Evolutionary conservation across 2,888 invertebrate genomes (phyloP), one percentile per base, ranked within the genome.

Genomic region (Macrophya annulata): DNA sequence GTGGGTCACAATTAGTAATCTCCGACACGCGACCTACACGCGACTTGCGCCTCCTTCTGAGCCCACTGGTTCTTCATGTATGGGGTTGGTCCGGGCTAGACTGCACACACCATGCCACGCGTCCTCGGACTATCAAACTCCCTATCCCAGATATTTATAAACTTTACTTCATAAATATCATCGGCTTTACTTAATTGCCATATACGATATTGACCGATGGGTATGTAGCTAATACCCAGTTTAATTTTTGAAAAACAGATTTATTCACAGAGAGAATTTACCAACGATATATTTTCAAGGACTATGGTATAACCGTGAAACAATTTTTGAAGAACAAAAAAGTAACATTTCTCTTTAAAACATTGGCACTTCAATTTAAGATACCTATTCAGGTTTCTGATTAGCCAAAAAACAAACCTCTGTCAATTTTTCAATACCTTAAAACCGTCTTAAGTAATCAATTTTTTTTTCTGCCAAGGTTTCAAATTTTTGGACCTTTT

Each of bases 1-100:
- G 91, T 89, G 89, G 90, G 91, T 90, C 90, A 92, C 91, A 92
- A 92, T 92, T 92, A 92, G 92, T 92, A 92, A 92, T 92, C 92
- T 91, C 90, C 87, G 90, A 89, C 91, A 91, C 92, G 91, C 90
- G 92, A 87, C 90, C 84, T 72, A 76, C 91, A 91, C 91, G 91
- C 88, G 91, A 89, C 91, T 88, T 71, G 48, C 65, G 83, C 83
- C 65, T 83, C 83, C 83, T 83, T 68, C 48, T 37, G 81, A 62
- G 59, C 40, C 43, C 40, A 40, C 51, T 55, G 55, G 55, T 51
- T 77, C 77, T 21, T 74, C 74, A 12, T 74, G 8, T n/a, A 77
- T 77, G 77, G 62, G 81, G 88, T 85, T 37, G 37, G 15, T 37
- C 1, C 55, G 9, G 88, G 87, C 90, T 88, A 48, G 10, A 55